Percentiles rank a stretch among this genome's conserved stretches.
Conservation (phyloP, 2,113 vertebrate species). For the Melozone crissalis region DNA sequence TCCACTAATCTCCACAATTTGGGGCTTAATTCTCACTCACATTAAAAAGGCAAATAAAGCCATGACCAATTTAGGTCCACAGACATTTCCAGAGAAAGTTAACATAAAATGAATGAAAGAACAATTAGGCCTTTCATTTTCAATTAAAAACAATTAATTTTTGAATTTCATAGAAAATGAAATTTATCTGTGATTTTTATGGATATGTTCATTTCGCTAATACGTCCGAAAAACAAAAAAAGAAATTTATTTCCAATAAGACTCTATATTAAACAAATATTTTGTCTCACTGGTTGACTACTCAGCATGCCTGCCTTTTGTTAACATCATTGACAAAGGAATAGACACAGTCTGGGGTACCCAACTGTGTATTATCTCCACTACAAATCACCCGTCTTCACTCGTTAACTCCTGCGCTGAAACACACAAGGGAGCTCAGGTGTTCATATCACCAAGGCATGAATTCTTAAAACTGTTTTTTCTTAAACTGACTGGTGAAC, state of each 20-base stretch:
- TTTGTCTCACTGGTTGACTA: not conserved
- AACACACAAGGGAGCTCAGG: conserved; percentile 53
- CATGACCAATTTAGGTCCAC: not conserved
- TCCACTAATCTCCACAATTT: not conserved
- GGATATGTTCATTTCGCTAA: not conserved
- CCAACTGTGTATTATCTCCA: conserved; percentile 63
- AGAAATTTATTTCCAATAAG: not conserved
- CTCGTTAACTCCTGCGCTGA: conserved; percentile 23
- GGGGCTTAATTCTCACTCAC: not conserved
- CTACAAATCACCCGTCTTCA: conserved; percentile 61
- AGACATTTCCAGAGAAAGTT: not conserved
- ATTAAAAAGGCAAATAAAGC: not conserved
- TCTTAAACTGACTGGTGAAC: conserved; percentile 37
- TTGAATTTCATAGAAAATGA: not conserved
- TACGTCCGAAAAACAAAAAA: not conserved
- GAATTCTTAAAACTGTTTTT: conserved; percentile 54
- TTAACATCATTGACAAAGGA: conserved; percentile 49
- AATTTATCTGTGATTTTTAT: not conserved
- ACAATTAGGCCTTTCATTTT: not conserved
- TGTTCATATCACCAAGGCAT: conserved; percentile 53
- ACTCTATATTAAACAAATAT: not conserved
- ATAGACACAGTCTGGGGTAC: conserved; percentile 11
- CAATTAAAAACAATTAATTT: not conserved
- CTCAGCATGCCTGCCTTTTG: conserved; percentile 34
- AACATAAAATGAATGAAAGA: not conserved